phyloP scores from a whole-genome alignment of 2,113 vertebrate species.

The Eonycteris spelaea region DNA sequence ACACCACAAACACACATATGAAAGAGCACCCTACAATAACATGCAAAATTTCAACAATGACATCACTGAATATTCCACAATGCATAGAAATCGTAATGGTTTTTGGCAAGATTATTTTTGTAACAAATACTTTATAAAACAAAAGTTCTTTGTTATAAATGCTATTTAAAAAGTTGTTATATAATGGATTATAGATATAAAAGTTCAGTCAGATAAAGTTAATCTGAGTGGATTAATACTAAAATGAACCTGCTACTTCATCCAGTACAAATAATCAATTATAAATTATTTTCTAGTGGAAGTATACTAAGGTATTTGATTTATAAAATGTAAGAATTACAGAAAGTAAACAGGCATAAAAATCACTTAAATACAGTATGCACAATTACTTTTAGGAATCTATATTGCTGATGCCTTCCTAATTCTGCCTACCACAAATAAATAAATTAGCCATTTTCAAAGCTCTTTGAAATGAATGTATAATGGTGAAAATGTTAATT shows the following conservation, averaged over 20 bases:
- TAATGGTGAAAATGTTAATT: slow-evolving; percentile 73
- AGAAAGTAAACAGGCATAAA: slow-evolving; percentile 68
- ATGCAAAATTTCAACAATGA: slow-evolving; percentile 80
- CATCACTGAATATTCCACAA: slow-evolving; percentile 72
- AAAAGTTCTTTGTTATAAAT: slow-evolving; percentile 70
- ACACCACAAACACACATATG: slow-evolving; percentile 64
- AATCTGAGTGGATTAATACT: slow-evolving; percentile 61
- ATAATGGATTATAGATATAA: slow-evolving; percentile 54
- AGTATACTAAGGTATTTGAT: slow-evolving; percentile 47
- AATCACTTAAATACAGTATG: slow-evolving; percentile 67
- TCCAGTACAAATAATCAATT: slow-evolving; percentile 61
- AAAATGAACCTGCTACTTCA: slow-evolving; percentile 50
- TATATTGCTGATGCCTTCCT: slow-evolving; percentile 61
- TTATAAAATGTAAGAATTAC: slow-evolving; percentile 73
- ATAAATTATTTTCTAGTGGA: slow-evolving; percentile 71
- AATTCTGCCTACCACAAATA: slow-evolving; percentile 60
- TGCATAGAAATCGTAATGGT: slow-evolving; percentile 80
- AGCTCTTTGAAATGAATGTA: slow-evolving; percentile 68
- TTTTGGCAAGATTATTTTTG: slow-evolving; percentile 78
- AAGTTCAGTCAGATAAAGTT: slow-evolving; percentile 61
- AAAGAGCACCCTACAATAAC: slow-evolving; percentile 75
- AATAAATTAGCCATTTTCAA: slow-evolving; percentile 69
- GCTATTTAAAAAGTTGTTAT: slow-evolving; percentile 70
- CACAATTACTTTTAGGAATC: slow-evolving; percentile 64
- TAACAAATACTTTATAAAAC: slow-evolving; percentile 76